Base-by-base conservation (phyloP, 2,113 vertebrate species). In the Pseudonaja textilis region DNA sequence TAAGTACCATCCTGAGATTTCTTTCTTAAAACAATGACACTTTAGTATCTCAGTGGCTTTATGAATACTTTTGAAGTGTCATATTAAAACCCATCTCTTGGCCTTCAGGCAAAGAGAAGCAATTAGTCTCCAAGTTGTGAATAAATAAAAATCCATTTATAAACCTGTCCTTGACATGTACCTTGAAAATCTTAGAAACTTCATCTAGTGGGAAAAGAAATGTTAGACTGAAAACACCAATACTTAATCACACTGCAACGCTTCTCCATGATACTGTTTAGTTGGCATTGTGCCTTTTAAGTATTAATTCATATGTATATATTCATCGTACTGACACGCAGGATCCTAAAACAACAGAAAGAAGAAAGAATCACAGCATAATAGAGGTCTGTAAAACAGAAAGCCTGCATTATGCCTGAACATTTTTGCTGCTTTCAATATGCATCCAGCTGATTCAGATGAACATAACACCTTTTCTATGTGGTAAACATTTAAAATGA, bases 141-240 rank as follows among this genome's bases (percentile, higher is more conserved):
- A 98, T 98, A 98, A 98, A 98, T 98, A 98, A 98, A 98, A 98
- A 98, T 97, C 98, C 98, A 98, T 98, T 98, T 98, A 98, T 98
- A 98, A 95, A 97, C 97, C 97, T 97, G 98, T 98, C 98, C 98
- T 98, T 98, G 98, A 98, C 98, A 98, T 93, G 97, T 98, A 98
- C 98, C 98, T 98, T 98, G 97, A 96, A 97, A 98, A 98, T 98
- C 98, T 98, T 97, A 97, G 97, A 98, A 98, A 98, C 98, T 98
- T 98, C 98, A 98, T 98, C 98, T 98, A 97, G 97, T 97, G 97
- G 98, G 98, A 98, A 97, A 98, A 98, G 97, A 97, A 98, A 98
- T 85, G 96, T 97, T 97, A 97, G 97, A 97, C 96, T 97, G 96
- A 56, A 96, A 98, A 97, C 96, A 96, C 96, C 97, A 96, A 95